Evolutionary conservation across 2,113 vertebrate genomes (phyloP), one percentile per base, ranked within the genome.

Genomic region (Scytalopus superciliaris): DNA sequence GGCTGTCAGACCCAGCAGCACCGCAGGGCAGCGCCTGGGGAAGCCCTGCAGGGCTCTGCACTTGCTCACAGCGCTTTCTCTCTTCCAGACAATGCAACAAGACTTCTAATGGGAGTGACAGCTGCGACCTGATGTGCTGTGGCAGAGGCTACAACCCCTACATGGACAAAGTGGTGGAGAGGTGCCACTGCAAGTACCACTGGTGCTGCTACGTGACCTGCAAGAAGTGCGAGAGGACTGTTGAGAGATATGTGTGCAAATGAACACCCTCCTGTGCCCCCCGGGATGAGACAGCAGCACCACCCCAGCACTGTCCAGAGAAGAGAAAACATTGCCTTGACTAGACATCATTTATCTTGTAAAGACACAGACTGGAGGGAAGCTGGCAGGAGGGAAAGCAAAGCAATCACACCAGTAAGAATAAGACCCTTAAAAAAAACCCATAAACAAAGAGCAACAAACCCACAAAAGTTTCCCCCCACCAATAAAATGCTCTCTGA

Each of bases 171-270:
- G 98, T 99, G 97, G 98, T 99, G 82, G 99, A 99, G 96, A 96
- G 99, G 24, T 99, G 99, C 96, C 99, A 99, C 97, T 99, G 99
- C 98, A 99, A 99, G 96, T 99, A 99, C 96, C 99, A 99, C 98
- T 99, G 99, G 99, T 99, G 99, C 97, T 99, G 99, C 98, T 99
- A 99, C 4, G 99, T 99, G 28, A 99, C 99, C 94, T 99, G 99
- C 94, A 99, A 99, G 95, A 99, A 99, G 96, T 99, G 99, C 0
- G 99, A 99, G 97, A 97, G 99, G 95, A 98, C 97, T 7, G 99
- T 99, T 45, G 99, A 99, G 98, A 97, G 98, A 98, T 99, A 99
- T 0, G 99, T 99, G 79, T 99, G 99, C 98, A 99, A 99, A 97
- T 99, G 98, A 99, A 81, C 83, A 6, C 52, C 28, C 14, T 55